Conservation (phyloP, 1,140 invertebrate genomes). For the Drosophila pectinifera region DNA sequence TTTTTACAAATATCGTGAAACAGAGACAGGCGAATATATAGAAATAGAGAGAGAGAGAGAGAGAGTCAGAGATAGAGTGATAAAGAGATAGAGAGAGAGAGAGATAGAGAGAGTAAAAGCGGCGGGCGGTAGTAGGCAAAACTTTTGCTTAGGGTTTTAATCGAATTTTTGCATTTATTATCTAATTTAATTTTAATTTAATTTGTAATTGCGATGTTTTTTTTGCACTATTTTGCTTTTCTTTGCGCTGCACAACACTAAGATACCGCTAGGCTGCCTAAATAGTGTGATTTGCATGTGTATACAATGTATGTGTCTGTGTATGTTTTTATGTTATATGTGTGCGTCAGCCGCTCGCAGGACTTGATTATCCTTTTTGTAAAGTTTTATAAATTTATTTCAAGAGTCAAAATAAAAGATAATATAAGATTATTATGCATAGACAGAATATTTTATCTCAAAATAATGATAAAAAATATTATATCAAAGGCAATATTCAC, state of each 20-base stretch:
- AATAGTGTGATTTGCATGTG: constrained; percentile 37
- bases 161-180: constrained; percentile 44
- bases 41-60: constrained; percentile 40
- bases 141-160: constrained; percentile 66
- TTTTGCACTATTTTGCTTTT: constrained; percentile 23
- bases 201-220: constrained; percentile 27
- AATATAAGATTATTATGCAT: background rate
- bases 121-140: constrained; percentile 81
- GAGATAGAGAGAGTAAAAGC: constrained; percentile 71
- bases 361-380: background rate
- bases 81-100: constrained; percentile 48
- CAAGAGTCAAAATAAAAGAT: background rate
- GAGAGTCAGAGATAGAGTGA: constrained; percentile 45
- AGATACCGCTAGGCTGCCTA: constrained; percentile 63
- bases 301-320: constrained; percentile 31
- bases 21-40: constrained; percentile 48
- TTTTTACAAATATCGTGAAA: constrained; percentile 37
- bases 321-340: constrained; percentile 7
- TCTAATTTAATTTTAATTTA: constrained; percentile 39
- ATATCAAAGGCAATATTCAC: background rate
- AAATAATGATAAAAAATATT: background rate
- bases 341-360: constrained; percentile 30
- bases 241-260: constrained; percentile 58
- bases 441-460: no score
- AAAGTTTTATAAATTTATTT: no score